Conservation (phyloP, 2,888 invertebrate species). For the Pristionchus arcanus region DNA sequence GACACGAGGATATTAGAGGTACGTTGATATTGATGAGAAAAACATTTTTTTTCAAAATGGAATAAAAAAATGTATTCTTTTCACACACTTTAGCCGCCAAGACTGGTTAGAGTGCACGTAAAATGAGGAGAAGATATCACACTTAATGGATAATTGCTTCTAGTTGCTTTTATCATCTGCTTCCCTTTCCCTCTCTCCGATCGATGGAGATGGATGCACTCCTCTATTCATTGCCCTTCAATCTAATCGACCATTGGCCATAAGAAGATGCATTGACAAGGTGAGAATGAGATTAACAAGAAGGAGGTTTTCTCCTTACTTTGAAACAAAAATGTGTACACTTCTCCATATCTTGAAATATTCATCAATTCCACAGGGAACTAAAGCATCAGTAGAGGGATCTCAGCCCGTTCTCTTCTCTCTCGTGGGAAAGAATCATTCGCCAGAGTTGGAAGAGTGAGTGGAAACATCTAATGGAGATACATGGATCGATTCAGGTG, state of each 20-base stretch:
- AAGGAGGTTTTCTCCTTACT: not conserved
- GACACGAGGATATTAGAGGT: slow-evolving; percentile 50
- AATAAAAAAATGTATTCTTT: too few species aligned
- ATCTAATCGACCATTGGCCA: not conserved
- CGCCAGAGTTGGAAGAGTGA: slow-evolving; percentile 39
- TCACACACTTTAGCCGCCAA: too few species aligned
- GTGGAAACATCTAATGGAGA: not conserved
- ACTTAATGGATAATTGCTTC: too few species aligned
- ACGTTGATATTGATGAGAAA: not conserved
- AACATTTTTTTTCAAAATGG: too few species aligned
- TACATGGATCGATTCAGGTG: slow-evolving; percentile 42
- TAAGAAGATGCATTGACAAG: slow-evolving; percentile 32
- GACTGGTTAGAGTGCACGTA: not conserved
- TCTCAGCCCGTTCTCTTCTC: slow-evolving; percentile 46
- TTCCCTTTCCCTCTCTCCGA: not conserved
- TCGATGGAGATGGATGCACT: slow-evolving; percentile 50
- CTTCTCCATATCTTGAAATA: not conserved
- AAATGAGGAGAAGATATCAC: not conserved
- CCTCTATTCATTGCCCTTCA: slow-evolving; percentile 47
- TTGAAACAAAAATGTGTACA: not conserved
- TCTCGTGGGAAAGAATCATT: slow-evolving; percentile 32
- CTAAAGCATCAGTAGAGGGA: not conserved
- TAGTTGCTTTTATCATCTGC: slow-evolving; percentile 47
- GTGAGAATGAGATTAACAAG: not conserved
- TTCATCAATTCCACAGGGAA: not conserved